Percentiles rank a stretch among this genome's conserved stretches.
Evolutionary conservation across 2,113 vertebrate genomes (phyloP).

Genomic region (Amia ocellicauda): DNA sequence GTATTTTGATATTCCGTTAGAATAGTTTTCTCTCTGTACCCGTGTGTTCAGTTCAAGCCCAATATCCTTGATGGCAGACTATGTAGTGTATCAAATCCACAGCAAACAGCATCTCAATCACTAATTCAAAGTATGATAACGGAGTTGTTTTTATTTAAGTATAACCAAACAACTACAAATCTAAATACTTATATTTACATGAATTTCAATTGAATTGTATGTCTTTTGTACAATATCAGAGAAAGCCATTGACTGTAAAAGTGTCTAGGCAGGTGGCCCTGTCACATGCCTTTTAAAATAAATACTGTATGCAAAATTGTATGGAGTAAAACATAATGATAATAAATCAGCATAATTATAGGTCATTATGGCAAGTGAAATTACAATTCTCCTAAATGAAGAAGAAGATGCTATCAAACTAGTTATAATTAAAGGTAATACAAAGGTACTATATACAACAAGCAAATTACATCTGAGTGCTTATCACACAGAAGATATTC

Average conservation of each 20-base stretch:
- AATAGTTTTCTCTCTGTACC: too few relatives aligned
- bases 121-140: too few relatives aligned
- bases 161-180: too few relatives aligned
- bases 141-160: too few relatives aligned
- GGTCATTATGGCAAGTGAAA: constrained; percentile 32
- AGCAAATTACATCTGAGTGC: constrained; percentile 1
- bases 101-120: too few relatives aligned
- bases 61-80: too few relatives aligned
- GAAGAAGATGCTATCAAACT: constrained; percentile 35
- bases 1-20: too few relatives aligned
- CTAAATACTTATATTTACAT: too few relatives aligned
- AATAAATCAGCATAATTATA: constrained; percentile 33
- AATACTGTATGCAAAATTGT: constrained; percentile 21
- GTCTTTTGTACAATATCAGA: too few relatives aligned
- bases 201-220: too few relatives aligned
- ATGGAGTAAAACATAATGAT: constrained; percentile 32
- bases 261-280: constrained; percentile 22
- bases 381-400: constrained; percentile 37
- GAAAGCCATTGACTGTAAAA: constrained; percentile 1
- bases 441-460: constrained; percentile 34
- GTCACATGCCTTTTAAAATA: constrained; percentile 25
- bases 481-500: constrained; percentile 2
- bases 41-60: too few relatives aligned
- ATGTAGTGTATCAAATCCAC: too few relatives aligned
- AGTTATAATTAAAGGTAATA: constrained; percentile 45